Conservation (phyloP, 2,113 vertebrate genomes). For the Xiphorhynchus elegans region DNA sequence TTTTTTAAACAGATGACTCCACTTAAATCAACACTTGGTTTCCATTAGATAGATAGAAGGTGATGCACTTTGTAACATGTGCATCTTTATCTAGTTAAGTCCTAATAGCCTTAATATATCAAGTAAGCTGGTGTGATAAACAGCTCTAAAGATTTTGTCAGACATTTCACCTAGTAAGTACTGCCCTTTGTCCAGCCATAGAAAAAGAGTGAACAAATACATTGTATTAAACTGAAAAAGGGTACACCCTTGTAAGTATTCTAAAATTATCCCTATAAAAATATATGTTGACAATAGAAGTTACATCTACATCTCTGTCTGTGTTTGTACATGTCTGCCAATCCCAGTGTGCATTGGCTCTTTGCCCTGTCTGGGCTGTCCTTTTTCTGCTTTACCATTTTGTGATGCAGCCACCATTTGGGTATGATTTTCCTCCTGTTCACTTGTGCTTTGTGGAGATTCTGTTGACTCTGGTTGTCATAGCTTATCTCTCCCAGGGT, state of each 20-base stretch:
- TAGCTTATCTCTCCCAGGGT: not conserved
- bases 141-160: conserved; percentile 39
- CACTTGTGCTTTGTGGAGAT: not conserved
- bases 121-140: conserved; percentile 46
- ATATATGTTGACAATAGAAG: not conserved
- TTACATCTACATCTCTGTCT: not conserved
- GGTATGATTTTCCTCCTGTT: not conserved
- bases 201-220: conserved; percentile 7
- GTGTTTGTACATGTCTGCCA: conserved; percentile 8
- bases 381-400: not conserved
- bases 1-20: conserved; percentile 53
- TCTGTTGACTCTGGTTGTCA: not conserved
- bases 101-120: conserved; percentile 52
- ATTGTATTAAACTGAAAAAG: not conserved
- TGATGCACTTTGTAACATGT: conserved; percentile 43
- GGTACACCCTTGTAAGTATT: not conserved
- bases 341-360: not conserved
- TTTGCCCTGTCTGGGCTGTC: not conserved
- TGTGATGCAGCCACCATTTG: not conserved
- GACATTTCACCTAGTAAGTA: conserved; percentile 34
- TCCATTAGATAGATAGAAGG: conserved; percentile 55
- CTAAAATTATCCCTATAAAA: conserved; percentile 15
- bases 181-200: not conserved
- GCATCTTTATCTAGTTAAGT: conserved; percentile 56
- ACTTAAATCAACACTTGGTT: conserved; percentile 63